Base-by-base conservation (phyloP, 2,888 invertebrate species). In the Drosophila maculinotata region DNA sequence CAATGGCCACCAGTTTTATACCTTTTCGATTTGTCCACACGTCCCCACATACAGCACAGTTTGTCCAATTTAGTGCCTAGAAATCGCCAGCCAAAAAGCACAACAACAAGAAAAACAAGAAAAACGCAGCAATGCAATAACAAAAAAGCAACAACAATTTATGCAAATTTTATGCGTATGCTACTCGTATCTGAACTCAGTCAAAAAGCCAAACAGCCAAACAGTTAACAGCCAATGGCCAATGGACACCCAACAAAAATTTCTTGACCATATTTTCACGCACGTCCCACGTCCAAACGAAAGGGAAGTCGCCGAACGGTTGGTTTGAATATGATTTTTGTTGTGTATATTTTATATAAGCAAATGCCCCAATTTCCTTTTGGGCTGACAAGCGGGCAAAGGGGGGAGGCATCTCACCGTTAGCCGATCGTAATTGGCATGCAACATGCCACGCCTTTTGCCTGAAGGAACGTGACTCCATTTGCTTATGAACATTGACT, bases 1-100 rank as follows among this genome's bases (percentile, higher is more conserved):
- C 79, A 85, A 83, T 85, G 79, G 73, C 67, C 69, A 78, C 84
- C 79, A 87, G 68, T 90, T 90, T 90, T 90, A 90, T 90, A 90
- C 87, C 52, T 71, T 87, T 85, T 69, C 67, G 53, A 79, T 58
- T 47, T 47, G n/a, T 65, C 64, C 36, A 62, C 62, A 82, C 66
- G 81, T 77, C 36, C 49, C 44, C 68, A 15, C n/a, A 14, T 36
- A 15, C 15, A 26, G 20, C 48, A 25, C 25, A 15, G 35, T 26
- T 57, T 62, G 69, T 62, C 87, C 88, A 78, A 87, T 85, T 87
- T 80, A 54, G 87, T 77, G 66, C 56, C 76, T 84, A 84, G 87
- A 84, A 84, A 88, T 88, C 88, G 70, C 65, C 25, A 57, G 39
- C 51, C 52, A 60, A 64, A 56, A 60, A 7, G 15, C 42, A 44